phyloP scores from a whole-genome alignment of 2,113 vertebrate genomes.

The Rostratula benghalensis region DNA sequence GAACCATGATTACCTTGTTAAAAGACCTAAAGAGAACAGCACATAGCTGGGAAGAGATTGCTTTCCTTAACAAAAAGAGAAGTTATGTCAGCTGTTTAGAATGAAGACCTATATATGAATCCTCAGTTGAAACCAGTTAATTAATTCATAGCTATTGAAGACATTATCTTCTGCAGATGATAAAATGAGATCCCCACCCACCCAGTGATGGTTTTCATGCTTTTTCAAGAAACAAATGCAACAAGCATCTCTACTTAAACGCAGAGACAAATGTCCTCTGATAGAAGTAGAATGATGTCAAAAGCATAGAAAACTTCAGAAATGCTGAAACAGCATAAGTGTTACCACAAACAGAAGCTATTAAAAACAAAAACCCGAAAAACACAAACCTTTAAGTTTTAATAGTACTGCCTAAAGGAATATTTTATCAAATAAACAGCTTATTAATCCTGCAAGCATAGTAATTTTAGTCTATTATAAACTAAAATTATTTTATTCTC shows the following conservation, averaged over 20 bases:
- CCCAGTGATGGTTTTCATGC: neutral
- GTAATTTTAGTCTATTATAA: neutral
- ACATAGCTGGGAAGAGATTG: neutral
- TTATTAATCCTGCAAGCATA: neutral
- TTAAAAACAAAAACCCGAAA: neutral
- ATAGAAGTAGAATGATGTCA: neutral
- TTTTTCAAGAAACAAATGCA: neutral
- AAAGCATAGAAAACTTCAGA: neutral
- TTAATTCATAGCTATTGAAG: neutral
- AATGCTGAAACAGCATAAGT: neutral
- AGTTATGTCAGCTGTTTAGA: neutral
- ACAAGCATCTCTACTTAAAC: neutral
- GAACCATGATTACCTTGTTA: neutral
- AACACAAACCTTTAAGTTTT: neutral
- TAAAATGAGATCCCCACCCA: neutral
- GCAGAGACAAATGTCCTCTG: neutral
- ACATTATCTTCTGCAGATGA: neutral
- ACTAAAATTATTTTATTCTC: neutral
- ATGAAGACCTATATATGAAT: neutral
- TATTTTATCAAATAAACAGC: constrained; percentile 34
- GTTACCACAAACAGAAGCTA: constrained; percentile 5
- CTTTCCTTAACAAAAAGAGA: neutral
- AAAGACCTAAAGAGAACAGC: neutral
- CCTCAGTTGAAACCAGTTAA: neutral
- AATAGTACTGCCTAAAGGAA: neutral